Evolutionary conservation across 2,113 vertebrate species (phyloP).

Genomic region (Microtus oregoni): DNA sequence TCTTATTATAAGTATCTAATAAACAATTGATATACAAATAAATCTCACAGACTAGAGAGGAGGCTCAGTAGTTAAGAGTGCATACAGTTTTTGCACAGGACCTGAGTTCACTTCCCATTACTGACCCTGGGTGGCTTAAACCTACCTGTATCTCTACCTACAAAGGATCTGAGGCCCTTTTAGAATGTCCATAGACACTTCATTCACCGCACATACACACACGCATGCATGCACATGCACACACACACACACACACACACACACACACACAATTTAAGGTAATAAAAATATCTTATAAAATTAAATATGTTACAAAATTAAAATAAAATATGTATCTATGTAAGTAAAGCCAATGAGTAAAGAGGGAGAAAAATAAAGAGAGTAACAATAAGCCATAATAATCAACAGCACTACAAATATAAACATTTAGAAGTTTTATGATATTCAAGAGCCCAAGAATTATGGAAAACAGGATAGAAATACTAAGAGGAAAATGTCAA

Average conservation of each 20-base stretch:
- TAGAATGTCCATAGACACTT: not conserved
- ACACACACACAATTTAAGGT: not conserved
- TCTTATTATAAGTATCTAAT: not conserved
- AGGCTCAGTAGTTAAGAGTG: not conserved
- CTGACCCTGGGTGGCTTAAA: not conserved
- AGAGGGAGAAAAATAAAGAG: not conserved
- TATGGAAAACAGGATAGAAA: not conserved
- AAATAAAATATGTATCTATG: not conserved
- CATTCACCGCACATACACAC: not conserved
- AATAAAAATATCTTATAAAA: not conserved
- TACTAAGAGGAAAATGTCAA: not conserved
- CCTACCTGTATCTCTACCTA: not conserved
- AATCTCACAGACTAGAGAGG: not conserved
- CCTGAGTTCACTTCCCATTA: not conserved
- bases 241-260: not conserved
- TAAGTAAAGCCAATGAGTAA: not conserved
- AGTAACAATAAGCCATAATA: not conserved
- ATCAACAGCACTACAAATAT: not conserved
- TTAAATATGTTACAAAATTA: not conserved
- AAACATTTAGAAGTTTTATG: not conserved
- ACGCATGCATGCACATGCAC: too few species aligned
- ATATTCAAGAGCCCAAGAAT: not conserved
- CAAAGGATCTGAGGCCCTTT: not conserved
- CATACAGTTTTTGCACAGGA: not conserved
- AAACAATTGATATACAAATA: not conserved